Evolutionary conservation across 2,797 vertebrate genomes (phyloP).

Genomic region (Sebastes kiyomatsui): DNA sequence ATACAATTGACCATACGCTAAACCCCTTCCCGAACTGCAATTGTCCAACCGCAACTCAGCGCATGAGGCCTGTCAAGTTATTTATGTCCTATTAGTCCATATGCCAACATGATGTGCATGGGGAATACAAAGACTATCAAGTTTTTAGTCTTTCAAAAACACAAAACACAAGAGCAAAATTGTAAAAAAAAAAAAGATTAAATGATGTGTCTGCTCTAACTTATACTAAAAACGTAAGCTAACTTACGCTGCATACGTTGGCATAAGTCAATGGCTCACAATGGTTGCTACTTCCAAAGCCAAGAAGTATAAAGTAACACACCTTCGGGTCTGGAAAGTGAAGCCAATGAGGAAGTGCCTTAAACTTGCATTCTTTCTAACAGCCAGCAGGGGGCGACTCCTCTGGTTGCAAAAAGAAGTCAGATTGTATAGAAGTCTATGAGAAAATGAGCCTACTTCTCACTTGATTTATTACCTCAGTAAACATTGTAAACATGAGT

Average conservation of each 20-base stretch:
- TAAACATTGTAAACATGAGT: too few species aligned
- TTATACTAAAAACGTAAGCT: neutral
- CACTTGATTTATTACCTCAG: too few species aligned
- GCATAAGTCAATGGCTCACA: neutral
- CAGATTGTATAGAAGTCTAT: too few species aligned
- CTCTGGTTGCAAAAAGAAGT: too few species aligned
- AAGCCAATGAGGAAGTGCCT: too few species aligned
- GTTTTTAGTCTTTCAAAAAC: neutral
- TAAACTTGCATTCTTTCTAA: fast-evolving
- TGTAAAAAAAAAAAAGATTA: neutral
- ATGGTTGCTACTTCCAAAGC: neutral
- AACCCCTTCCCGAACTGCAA: neutral
- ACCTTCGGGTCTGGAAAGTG: too few species aligned
- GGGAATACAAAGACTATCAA: neutral
- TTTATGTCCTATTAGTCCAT: neutral
- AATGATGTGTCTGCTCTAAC: neutral
- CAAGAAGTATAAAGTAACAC: neutral
- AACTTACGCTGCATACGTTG: neutral
- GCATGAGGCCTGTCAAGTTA: neutral
- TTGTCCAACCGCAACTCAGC: neutral
- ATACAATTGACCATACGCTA: neutral
- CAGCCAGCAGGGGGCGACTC: too few species aligned
- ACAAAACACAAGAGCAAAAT: neutral
- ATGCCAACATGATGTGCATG: neutral
- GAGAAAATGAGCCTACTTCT: too few species aligned